Percentiles rank a stretch among this genome's conserved stretches.
These are phyloP conservation scores for Cyanistes caeruleus DNA, from an alignment of 2,113 vertebrate genomes.

Conservation along the genomic window DNA sequence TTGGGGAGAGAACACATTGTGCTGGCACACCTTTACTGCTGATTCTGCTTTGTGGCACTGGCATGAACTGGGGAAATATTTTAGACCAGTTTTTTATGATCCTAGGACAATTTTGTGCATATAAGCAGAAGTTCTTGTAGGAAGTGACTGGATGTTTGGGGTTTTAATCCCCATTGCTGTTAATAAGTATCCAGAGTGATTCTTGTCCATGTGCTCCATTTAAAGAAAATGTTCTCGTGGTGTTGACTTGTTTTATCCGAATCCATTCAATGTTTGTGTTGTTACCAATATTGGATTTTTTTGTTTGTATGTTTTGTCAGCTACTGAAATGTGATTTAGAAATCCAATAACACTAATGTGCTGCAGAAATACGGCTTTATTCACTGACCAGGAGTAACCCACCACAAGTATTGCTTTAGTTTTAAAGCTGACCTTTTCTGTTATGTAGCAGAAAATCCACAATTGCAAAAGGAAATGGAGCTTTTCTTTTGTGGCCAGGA, in stretches of 20 bases:
- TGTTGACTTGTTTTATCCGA: neutral
- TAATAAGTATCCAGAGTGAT: neutral
- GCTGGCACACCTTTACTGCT: neutral
- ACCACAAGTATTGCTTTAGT: slow-evolving; percentile 64
- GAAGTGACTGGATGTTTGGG: neutral
- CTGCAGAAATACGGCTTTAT: slow-evolving; percentile 45
- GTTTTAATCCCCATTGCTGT: neutral
- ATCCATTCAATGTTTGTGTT: neutral
- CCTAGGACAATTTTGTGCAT: neutral
- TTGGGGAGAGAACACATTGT: neutral
- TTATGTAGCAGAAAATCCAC: slow-evolving; percentile 34
- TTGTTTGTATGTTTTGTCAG: neutral
- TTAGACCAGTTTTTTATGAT: neutral
- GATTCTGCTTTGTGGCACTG: neutral
- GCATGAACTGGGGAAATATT: neutral
- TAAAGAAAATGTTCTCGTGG: neutral
- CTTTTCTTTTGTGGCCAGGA: neutral
- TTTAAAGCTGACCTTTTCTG: slow-evolving; percentile 68
- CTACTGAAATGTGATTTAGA: slow-evolving; percentile 38
- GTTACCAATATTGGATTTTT: neutral
- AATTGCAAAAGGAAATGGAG: slow-evolving; percentile 17
- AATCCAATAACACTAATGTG: slow-evolving; percentile 63
- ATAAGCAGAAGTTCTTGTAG: neutral
- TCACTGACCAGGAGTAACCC: slow-evolving; percentile 16
- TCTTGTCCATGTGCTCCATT: neutral